Percentiles rank a stretch among this genome's conserved stretches.
phyloP scores from a whole-genome alignment of 2,797 vertebrate genomes.

The Balearica regulorum region DNA sequence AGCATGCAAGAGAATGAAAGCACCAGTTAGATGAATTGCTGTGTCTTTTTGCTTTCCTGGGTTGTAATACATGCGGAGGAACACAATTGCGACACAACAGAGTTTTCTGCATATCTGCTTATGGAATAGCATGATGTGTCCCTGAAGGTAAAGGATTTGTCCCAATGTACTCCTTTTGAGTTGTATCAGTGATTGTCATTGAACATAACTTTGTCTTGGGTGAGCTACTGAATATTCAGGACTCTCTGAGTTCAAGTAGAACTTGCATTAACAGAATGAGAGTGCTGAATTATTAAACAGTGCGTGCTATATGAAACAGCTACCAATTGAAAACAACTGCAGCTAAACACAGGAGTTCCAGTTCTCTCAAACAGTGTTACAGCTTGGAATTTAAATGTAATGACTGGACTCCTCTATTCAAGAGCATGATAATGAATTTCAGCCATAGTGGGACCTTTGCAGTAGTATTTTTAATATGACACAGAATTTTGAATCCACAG shows the following conservation, averaged over 20 bases:
- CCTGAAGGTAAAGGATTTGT: background rate
- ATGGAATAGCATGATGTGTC: background rate
- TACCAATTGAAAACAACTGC: background rate
- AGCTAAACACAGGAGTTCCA: background rate
- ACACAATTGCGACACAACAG: accelerated
- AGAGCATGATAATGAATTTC: background rate
- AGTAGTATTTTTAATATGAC: background rate
- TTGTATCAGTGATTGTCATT: background rate
- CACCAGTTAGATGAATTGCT: background rate
- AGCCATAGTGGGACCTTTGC: background rate
- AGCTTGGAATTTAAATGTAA: background rate
- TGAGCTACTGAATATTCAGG: background rate
- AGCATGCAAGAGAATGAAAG: background rate
- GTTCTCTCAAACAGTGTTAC: background rate
- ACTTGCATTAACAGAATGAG: background rate
- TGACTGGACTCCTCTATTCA: background rate
- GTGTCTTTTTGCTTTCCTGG: background rate
- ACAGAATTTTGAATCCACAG: background rate
- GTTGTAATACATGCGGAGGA: background rate
- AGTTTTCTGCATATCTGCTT: background rate
- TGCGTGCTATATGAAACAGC: background rate
- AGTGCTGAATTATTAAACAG: background rate
- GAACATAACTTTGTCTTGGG: background rate
- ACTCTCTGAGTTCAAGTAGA: background rate
- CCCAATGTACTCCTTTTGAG: background rate